phyloP scores from a whole-genome alignment of 2,113 vertebrate genomes.

The Vulpes ferrilata region DNA sequence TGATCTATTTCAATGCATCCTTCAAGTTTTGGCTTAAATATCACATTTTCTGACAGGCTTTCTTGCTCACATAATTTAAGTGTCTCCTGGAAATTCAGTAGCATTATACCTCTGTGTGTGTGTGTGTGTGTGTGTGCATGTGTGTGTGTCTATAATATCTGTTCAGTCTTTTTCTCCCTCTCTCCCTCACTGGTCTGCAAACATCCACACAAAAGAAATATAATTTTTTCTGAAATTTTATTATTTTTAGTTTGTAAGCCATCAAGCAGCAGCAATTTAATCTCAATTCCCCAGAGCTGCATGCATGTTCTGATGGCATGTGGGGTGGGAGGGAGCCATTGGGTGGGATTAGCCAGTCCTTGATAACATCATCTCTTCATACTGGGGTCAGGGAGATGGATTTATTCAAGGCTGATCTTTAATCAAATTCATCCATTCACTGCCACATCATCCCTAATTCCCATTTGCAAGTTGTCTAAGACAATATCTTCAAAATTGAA shows the following conservation, averaged over 20 bases:
- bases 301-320: background rate
- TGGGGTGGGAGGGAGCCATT: background rate
- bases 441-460: background rate
- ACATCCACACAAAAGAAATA: background rate
- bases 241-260: background rate
- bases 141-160: background rate
- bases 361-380: background rate
- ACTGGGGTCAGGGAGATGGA: background rate
- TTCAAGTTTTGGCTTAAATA: background rate
- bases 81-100: background rate
- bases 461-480: background rate
- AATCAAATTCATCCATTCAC: background rate
- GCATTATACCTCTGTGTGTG: background rate
- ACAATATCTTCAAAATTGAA: conserved; percentile 11
- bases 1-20: background rate
- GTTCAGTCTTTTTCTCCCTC: background rate
- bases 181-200: background rate
- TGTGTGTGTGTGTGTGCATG: background rate
- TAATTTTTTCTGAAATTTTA: conserved; percentile 20
- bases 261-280: background rate
- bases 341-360: background rate
- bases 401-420: background rate
- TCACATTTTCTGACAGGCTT: background rate
- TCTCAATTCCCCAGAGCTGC: background rate
- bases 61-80: background rate